Base-by-base conservation (phyloP, 2,113 vertebrate genomes). In the Siniperca knerii region DNA sequence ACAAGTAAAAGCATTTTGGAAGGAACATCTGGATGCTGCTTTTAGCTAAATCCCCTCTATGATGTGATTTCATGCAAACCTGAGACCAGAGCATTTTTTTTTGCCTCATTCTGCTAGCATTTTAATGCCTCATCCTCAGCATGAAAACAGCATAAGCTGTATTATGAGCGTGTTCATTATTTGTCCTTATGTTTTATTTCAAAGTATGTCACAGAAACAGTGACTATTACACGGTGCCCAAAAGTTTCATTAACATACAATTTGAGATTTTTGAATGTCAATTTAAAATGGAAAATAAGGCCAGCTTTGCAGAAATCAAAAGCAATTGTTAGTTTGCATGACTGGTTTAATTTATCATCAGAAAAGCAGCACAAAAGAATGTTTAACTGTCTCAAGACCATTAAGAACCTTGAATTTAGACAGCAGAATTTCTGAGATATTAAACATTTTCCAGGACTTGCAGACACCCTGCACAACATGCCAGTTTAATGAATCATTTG, bases 11-110 rank as follows among this genome's bases (percentile, higher is more conserved):
- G 16, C 33, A 11, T 18, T 46, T 46, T 12, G 70, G 13, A 55
- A 40, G 35, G 62, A 65, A 79, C 79, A 84, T 81, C 79, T 82
- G 73, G 71, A 80, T 58, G 11, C 55, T 61, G 74, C 74, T 82
- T 87, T 90, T 71, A 85, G 55, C 3, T 35, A 83, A 89, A 91
- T 90, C 87, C 75, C 33, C 50, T 82, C 65, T 40, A 12, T 79
- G 46, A 88, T 66, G 29, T 48, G 25, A 80, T 74, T 74, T 55
- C 25, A 65, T 29, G 15, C 40, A 20, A 66, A 83, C 16, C 58
- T 48, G 52, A 54, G 52, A 54, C 1, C 4, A 61, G 37, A 0
- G 35, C 44, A 62, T 72, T 50, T 52, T 25, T 42, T 40, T 29
- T 29, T 29, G 29, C 29, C 29, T 44, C 25, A 74, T 71, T 78